Conservation (phyloP, 2,113 vertebrate genomes). For the Corynorhinus townsendii region DNA sequence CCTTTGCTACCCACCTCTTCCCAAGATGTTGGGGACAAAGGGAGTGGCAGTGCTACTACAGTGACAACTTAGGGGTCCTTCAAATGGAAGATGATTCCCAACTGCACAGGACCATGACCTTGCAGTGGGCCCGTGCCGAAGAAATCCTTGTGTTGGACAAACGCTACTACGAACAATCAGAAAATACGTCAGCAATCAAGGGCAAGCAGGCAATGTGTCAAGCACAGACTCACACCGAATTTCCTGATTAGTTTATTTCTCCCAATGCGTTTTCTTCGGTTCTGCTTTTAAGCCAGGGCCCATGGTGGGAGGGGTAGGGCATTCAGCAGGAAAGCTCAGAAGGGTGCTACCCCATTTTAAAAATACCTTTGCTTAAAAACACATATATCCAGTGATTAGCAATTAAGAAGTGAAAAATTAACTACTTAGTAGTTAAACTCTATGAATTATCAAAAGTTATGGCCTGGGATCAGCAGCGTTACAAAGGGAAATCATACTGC, state of each 20-base stretch:
- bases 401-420: slow-evolving; percentile 67
- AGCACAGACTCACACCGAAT: no score
- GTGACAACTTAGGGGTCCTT: not conserved
- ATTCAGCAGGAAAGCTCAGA: not conserved
- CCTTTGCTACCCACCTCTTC: not conserved
- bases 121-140: not conserved
- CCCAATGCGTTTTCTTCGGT: not conserved
- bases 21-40: not conserved
- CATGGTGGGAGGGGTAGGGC: not conserved
- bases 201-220: not conserved
- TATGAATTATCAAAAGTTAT: slow-evolving; percentile 55
- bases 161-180: not conserved
- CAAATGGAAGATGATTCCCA: not conserved
- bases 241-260: not conserved
- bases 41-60: not conserved
- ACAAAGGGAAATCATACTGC: slow-evolving; percentile 47
- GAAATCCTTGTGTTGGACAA: not conserved
- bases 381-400: slow-evolving; percentile 57
- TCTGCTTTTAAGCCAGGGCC: not conserved
- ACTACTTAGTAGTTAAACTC: slow-evolving; percentile 72
- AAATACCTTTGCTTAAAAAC: slow-evolving; percentile 54
- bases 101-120: not conserved
- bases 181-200: not conserved
- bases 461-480: slow-evolving; percentile 66
- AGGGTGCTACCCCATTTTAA: not conserved